Conservation (phyloP, 2,888 invertebrate species). For the Drosophila multiciliata region DNA sequence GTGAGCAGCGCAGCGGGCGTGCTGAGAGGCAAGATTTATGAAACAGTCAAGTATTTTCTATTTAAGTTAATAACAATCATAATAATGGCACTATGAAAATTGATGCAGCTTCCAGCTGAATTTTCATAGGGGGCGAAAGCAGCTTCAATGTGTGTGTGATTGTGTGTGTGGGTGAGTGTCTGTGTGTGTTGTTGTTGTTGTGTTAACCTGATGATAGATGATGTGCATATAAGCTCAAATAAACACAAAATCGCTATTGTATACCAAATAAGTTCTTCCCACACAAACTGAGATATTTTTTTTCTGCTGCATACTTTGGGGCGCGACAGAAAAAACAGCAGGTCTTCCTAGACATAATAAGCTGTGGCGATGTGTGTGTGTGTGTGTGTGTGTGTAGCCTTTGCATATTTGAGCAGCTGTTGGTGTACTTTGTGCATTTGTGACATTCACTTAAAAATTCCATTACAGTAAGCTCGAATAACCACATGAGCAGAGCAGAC, state of each 20-base stretch:
- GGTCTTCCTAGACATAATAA: slow-evolving; percentile 64
- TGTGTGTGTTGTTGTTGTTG: slow-evolving; percentile 21
- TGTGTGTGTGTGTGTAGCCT: slow-evolving; percentile 50
- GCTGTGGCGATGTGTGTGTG: slow-evolving; percentile 28
- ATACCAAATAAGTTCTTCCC: slow-evolving; percentile 52
- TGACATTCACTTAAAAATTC: slow-evolving; percentile 81
- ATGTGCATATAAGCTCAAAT: slow-evolving; percentile 79
- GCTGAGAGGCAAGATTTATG: slow-evolving; percentile 73
- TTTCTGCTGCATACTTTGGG: slow-evolving; percentile 30
- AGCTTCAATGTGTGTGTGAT: not conserved
- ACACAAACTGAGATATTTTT: slow-evolving; percentile 6
- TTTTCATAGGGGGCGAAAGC: not conserved
- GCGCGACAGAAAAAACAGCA: slow-evolving; percentile 27
- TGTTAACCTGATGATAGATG: slow-evolving; percentile 73
- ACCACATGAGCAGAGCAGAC: slow-evolving; percentile 59
- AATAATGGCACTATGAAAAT: slow-evolving; percentile 82
- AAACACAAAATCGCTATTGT: slow-evolving; percentile 74
- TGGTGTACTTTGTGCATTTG: slow-evolving; percentile 65
- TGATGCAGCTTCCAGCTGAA: slow-evolving; percentile 62
- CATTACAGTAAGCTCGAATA: slow-evolving; percentile 76
- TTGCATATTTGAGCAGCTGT: slow-evolving; percentile 74
- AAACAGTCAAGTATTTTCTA: slow-evolving; percentile 80
- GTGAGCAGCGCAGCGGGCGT: slow-evolving; percentile 48
- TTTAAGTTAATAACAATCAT: slow-evolving; percentile 83
- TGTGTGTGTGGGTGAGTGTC: not conserved